These are phyloP conservation scores for Sinonovacula constricta DNA, from an alignment of 1,140 invertebrate species.

Conservation along the genomic window DNA sequence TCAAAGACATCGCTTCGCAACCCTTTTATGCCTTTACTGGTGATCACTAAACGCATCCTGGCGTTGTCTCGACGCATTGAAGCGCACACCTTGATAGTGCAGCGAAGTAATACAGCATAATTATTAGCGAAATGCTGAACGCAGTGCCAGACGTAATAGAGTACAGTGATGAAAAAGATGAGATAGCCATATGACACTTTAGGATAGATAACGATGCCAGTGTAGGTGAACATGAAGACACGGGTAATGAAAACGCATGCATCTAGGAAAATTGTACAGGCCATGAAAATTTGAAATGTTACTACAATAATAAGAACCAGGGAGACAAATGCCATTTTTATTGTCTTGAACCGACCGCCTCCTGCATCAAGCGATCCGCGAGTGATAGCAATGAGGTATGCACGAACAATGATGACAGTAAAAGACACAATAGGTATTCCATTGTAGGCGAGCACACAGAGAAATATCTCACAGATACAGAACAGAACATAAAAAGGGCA, in stretches of 20 bases:
- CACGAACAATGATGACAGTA: background rate
- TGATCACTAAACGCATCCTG: background rate
- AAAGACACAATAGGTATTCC: slow-evolving; percentile 27
- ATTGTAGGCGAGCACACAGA: slow-evolving; percentile 1
- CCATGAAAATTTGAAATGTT: slow-evolving; percentile 25
- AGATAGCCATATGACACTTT: slow-evolving; percentile 35
- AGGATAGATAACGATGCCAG: slow-evolving; percentile 30
- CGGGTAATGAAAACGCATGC: slow-evolving; percentile 28
- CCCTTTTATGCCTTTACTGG: background rate
- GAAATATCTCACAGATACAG: slow-evolving; percentile 10
- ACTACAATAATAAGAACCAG: background rate
- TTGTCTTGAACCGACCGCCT: too few species aligned
- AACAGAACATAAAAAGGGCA: slow-evolving; percentile 11
- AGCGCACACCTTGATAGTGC: slow-evolving; percentile 1
- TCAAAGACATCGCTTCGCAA: slow-evolving; percentile 17
- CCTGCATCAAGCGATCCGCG: background rate
- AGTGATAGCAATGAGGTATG: background rate
- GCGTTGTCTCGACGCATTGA: background rate
- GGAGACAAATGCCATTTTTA: background rate
- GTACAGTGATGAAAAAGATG: slow-evolving; percentile 16
- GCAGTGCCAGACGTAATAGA: slow-evolving; percentile 30
- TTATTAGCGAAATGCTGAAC: slow-evolving; percentile 1
- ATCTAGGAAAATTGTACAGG: slow-evolving; percentile 27
- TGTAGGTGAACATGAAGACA: slow-evolving; percentile 28
- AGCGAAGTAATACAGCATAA: too few species aligned